Conservation (phyloP, 2,113 vertebrate species). For the Eublepharis macularius region DNA sequence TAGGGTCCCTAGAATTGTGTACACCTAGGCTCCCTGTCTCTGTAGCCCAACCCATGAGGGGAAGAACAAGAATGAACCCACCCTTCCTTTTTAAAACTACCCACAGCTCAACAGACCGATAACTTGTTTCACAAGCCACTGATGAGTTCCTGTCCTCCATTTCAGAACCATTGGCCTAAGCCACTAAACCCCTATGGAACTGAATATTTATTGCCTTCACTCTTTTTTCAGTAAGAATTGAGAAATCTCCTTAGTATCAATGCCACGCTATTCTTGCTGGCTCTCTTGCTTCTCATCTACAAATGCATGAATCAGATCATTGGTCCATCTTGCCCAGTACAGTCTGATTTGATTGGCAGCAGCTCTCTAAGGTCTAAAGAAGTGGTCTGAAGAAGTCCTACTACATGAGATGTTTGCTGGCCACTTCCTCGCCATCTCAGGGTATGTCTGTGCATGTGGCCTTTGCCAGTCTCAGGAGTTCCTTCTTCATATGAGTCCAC, state of each 20-base stretch:
- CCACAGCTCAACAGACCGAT: too few species aligned
- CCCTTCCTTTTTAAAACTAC: too few species aligned
- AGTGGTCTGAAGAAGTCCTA: neutral
- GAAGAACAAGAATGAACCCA: too few species aligned
- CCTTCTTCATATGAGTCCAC: too few species aligned
- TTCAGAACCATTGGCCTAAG: neutral
- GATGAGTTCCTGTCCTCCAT: neutral
- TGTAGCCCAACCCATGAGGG: too few species aligned
- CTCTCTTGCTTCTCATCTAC: neutral
- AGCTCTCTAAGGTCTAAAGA: neutral
- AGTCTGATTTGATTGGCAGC: neutral
- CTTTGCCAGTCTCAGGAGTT: too few species aligned
- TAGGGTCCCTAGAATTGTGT: too few species aligned
- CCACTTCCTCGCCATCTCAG: neutral
- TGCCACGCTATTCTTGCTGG: neutral
- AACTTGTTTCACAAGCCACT: too few species aligned
- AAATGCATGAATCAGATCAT: neutral
- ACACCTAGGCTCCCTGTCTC: too few species aligned
- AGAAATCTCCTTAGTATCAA: neutral
- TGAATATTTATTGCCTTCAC: neutral
- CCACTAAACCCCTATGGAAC: neutral
- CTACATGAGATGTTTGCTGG: neutral
- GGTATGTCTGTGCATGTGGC: too few species aligned
- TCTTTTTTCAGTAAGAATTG: neutral
- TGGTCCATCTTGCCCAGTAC: neutral